Evolutionary conservation across 1,140 invertebrate species (phyloP).

Genomic region (Berghia stephanieae): DNA sequence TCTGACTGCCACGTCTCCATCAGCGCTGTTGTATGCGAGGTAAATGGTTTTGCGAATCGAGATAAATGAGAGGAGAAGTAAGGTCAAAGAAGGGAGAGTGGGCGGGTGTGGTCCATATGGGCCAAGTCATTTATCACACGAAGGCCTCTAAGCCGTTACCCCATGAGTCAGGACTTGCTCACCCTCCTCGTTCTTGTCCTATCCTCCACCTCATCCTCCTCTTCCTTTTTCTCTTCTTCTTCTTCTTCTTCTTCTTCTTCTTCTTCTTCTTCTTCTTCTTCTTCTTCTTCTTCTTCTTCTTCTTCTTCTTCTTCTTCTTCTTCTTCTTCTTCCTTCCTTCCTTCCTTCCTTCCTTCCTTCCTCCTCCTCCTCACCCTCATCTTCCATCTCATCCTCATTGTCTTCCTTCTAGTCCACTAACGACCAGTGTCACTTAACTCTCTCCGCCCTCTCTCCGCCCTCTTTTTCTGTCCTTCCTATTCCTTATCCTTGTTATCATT

Average conservation of each 20-base stretch:
- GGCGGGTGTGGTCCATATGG: neutral
- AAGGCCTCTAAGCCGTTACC: neutral
- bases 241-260: neutral
- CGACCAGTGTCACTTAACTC: no score
- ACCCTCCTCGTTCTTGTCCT: neutral
- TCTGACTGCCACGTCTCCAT: no score
- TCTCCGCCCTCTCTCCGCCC: neutral
- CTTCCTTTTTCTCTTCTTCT: neutral
- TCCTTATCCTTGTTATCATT: neutral
- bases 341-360: neutral
- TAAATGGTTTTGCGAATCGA: neutral
- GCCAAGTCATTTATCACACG: neutral
- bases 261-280: no score
- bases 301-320: neutral
- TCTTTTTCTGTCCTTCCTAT: neutral
- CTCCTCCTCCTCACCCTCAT: neutral
- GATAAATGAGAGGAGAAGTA: neutral
- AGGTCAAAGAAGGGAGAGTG: neutral
- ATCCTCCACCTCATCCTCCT: neutral
- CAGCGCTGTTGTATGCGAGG: no score
- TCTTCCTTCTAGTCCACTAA: neutral
- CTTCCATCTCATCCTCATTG: constrained; percentile 2
- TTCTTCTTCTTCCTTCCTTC: neutral
- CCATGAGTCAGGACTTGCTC: neutral
- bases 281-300: no score